phyloP scores from a whole-genome alignment of 2,888 invertebrate species.

The Watsonalla cultraria region DNA sequence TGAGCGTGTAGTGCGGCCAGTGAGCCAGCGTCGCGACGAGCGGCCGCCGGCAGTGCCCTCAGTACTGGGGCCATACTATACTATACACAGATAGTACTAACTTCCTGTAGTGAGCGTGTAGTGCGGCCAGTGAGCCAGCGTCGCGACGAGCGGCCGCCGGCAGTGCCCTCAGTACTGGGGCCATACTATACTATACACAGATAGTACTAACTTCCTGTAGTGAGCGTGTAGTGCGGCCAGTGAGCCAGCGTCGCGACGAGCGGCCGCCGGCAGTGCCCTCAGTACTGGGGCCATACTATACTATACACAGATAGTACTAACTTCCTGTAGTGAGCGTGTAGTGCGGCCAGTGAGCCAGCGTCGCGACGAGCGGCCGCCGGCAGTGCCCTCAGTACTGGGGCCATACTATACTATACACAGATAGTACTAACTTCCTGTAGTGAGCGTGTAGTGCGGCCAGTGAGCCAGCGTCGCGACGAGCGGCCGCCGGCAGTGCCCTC shows the following conservation, averaged over 20 bases:
- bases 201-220: conserved; percentile 69
- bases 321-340: conserved; percentile 79
- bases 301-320: conserved; percentile 39
- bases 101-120: conserved; percentile 79
- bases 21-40: conserved; percentile 77
- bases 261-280: conserved; percentile 76
- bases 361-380: conserved; percentile 79
- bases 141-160: conserved; percentile 79
- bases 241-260: conserved; percentile 77
- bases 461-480: conserved; percentile 77
- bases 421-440: conserved; percentile 69
- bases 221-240: conserved; percentile 77
- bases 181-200: conserved; percentile 40
- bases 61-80: conserved; percentile 67
- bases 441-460: conserved; percentile 77
- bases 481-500: conserved; percentile 76
- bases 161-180: conserved; percentile 77
- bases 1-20: conserved; percentile 77
- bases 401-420: conserved; percentile 40
- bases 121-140: conserved; percentile 70
- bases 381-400: conserved; percentile 77
- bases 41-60: conserved; percentile 76
- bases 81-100: conserved; percentile 39
- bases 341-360: conserved; percentile 70
- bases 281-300: conserved; percentile 67